Evolutionary conservation across 2,888 invertebrate species (phyloP), one percentile per base, ranked within the genome.

Genomic region (Tetheella fluctuosa): DNA sequence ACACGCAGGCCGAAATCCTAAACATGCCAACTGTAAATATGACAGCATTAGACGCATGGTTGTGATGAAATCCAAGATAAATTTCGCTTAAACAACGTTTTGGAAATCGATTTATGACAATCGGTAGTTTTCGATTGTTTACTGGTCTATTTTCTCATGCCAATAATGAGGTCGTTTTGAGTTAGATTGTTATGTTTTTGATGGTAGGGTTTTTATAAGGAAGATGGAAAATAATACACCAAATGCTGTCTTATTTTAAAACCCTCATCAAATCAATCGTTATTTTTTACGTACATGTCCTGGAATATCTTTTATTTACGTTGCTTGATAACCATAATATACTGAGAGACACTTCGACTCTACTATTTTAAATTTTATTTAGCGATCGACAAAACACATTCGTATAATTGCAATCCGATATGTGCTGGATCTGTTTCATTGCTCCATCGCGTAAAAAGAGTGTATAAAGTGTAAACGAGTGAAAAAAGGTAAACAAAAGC

Each of bases 401-500:
- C 13, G 37, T 37, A 34, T 23, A 37, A 54, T 5, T 34, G 34
- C 55, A 55, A 55, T 55, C 12, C 17, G 55, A 34, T 55, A 55
- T 20, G 20, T 48, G 20, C 55, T 20, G 34, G 34, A 20, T 55
- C 13, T 23, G 23, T 37, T 55, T 55, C 34, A 55, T 55, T 34
- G 23, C 34, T 37, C 20, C 34, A 55, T 55, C 23, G 37, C 13
- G 20, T 23, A 34, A 37, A 61, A 64, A 52, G 62, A 68, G 74
- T 72, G 63, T 54, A 70, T 74, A 70, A 72, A 70, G 54, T 20
- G 55, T 55, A 55, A 55, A 55, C 64, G 67, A 61, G 58, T 59
- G 62, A 67, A 69, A 74, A 78, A 73, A 75, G 63, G 75, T 78
- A 80, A 83, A 82, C 76, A 81, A 75, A 79, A 76, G 62, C 67